Evolutionary conservation across 2,797 vertebrate genomes (phyloP).

Genomic region (Limnodromus scolopaceus): DNA sequence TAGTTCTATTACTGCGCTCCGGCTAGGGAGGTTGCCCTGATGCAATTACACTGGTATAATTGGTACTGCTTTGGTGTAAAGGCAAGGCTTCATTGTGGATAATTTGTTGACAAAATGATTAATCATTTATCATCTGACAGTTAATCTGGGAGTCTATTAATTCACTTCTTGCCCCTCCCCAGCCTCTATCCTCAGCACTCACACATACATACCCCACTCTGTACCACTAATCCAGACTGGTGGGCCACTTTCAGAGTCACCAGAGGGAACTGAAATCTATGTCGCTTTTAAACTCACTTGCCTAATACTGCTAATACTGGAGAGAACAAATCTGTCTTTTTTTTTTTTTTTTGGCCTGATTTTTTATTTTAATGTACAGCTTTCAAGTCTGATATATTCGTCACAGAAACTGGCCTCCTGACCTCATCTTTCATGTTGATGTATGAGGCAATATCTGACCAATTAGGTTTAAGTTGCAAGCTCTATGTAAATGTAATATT

Average conservation of each 20-base stretch:
- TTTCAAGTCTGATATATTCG: slow-evolving; percentile 21
- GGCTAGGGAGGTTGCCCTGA: slow-evolving; percentile 35
- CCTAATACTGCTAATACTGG: not conserved
- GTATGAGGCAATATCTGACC: slow-evolving; percentile 70
- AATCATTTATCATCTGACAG: slow-evolving; percentile 60
- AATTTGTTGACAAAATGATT: slow-evolving; percentile 73
- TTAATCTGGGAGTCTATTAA: slow-evolving; percentile 59
- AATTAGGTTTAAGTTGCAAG: slow-evolving; percentile 56
- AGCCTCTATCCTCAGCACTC: not conserved
- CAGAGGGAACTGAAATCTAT: not conserved
- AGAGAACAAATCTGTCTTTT: not conserved
- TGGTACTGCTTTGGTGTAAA: slow-evolving; percentile 54
- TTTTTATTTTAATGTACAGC: not conserved
- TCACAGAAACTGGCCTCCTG: slow-evolving; percentile 28
- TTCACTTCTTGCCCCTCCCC: slow-evolving; percentile 26
- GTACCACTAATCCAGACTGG: not conserved
- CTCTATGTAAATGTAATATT: slow-evolving; percentile 44
- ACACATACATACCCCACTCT: not conserved
- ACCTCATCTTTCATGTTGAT: slow-evolving; percentile 35
- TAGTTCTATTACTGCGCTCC: slow-evolving; percentile 42
- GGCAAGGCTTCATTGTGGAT: slow-evolving; percentile 54
- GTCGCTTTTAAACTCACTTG: not conserved
- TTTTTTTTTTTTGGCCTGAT: not conserved
- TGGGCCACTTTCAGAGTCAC: not conserved
- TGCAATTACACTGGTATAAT: slow-evolving; percentile 63